Base-by-base conservation (phyloP, 2,113 vertebrate genomes). In the Anarhynchus alexandrinus region DNA sequence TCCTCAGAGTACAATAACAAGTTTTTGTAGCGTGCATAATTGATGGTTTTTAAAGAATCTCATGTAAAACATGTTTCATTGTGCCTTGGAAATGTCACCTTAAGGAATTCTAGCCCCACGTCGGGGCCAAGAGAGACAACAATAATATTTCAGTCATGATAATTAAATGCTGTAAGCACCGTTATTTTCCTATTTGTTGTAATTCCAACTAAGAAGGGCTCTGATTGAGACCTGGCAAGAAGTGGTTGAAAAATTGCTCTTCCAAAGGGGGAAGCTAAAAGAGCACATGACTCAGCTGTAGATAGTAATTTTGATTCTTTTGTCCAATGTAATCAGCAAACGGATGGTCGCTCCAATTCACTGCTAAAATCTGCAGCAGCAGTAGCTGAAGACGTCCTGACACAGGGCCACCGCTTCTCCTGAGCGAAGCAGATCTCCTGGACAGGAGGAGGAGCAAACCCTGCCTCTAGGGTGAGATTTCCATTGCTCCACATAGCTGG, bases 141-240 rank as follows among this genome's bases (percentile, higher is more conserved):
- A 96, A 66, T 88, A 95, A 91, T 95, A 95, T 93, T 96, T 93
- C 82, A 96, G 78, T 86, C 95, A 94, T 67, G 66, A 77, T 97
- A 97, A 96, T 97, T 95, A 95, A 97, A 96, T 74, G 84, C 78
- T 95, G 84, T 86, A 93, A 97, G 94, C 78, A 95, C 84, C 45
- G 36, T 97, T 96, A 97, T 96, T 97, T 97, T 97, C 93, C 93
- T 90, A 95, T 97, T 97, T 97, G 95, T 97, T 96, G 89, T 83
- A 97, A 97, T 97, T 97, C 95, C 91, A 95, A 13, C 94, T 94
- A 95, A 97, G 95, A 97, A 96, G 81, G 8, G 86, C 80, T 94
- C 92, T 96, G 96, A 96, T 94, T 97, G 95, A 96, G 86, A 94
- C 94, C 95, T 95, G 94, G 95, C 95, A 96, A 96, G 95, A 96